Percentiles rank a stretch among this genome's conserved stretches.
Evolutionary conservation across 2,888 invertebrate species (phyloP).

Genomic region (Beris chalybata): DNA sequence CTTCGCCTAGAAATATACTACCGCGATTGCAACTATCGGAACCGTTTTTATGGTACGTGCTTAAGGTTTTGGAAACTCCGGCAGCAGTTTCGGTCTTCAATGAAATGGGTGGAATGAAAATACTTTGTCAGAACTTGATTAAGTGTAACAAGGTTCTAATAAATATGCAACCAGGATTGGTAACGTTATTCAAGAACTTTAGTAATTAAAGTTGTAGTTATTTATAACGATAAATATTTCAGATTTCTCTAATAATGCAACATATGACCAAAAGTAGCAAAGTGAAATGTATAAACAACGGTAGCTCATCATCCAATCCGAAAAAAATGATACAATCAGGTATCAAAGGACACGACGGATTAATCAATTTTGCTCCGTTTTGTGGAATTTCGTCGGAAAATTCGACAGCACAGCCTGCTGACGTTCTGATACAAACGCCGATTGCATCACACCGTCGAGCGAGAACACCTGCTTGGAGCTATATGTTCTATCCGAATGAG

Average conservation of each 20-base stretch:
- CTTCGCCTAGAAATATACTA: constrained; percentile 51
- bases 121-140: constrained; percentile 78
- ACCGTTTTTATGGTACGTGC: constrained; percentile 81
- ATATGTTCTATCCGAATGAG: constrained; percentile 91
- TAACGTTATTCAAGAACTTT: constrained; percentile 49
- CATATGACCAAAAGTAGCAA: constrained; percentile 60
- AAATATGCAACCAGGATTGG: constrained; percentile 68
- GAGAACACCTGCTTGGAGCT: constrained; percentile 91
- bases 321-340: constrained; percentile 54
- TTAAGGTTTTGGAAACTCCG: constrained; percentile 76
- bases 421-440: constrained; percentile 80
- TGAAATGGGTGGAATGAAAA: constrained; percentile 72
- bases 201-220: background rate
- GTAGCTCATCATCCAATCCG: constrained; percentile 49
- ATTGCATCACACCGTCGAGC: constrained; percentile 81
- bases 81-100: constrained; percentile 75
- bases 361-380: constrained; percentile 88
- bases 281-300: constrained; percentile 53
- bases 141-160: constrained; percentile 72
- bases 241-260: constrained; percentile 63
- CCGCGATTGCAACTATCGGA: constrained; percentile 70
- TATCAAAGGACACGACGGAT: constrained; percentile 69
- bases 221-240: background rate
- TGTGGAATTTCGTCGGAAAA: constrained; percentile 79
- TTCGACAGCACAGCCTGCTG: constrained; percentile 86